phyloP scores from a whole-genome alignment of 64 coral and sea anemone genomes.

The Exaiptasia diaphana region DNA sequence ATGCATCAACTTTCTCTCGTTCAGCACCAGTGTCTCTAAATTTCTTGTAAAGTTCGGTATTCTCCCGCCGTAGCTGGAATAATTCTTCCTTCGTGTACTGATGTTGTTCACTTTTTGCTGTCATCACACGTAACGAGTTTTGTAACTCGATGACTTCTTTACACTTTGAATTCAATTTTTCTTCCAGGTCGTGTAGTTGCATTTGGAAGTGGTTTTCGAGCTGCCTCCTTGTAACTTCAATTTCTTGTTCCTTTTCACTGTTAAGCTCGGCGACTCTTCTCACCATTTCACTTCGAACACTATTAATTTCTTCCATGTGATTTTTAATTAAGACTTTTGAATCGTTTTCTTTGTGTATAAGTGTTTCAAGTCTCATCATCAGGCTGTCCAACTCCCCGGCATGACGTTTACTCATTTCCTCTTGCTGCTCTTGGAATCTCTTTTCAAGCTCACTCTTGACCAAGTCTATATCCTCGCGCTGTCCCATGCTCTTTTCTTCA shows the following conservation, averaged over 20 bases:
- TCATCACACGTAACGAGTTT: slow-evolving; percentile 21
- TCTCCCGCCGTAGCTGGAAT: slow-evolving; percentile 53
- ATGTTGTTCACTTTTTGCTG: neutral
- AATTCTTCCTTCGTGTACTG: slow-evolving; percentile 43
- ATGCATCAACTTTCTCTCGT: slow-evolving; percentile 22
- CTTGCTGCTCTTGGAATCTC: slow-evolving; percentile 52
- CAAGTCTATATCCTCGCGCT: slow-evolving; percentile 62
- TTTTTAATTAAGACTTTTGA: slow-evolving; percentile 74
- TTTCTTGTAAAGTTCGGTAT: slow-evolving; percentile 66
- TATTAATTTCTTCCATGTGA: slow-evolving; percentile 74
- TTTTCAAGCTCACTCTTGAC: slow-evolving; percentile 65
- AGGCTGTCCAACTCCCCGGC: slow-evolving; percentile 69
- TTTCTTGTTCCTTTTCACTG: slow-evolving; percentile 71
- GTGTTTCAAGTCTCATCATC: slow-evolving; percentile 62
- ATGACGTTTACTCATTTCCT: slow-evolving; percentile 61
- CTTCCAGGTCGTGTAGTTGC: slow-evolving; percentile 38
- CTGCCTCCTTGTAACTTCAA: slow-evolving; percentile 43
- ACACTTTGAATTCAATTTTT: slow-evolving; percentile 54
- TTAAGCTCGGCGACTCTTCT: slow-evolving; percentile 60
- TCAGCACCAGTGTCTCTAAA: slow-evolving; percentile 53
- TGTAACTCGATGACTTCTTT: slow-evolving; percentile 57
- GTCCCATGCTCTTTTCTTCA: slow-evolving; percentile 13
- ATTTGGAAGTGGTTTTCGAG: slow-evolving; percentile 58
- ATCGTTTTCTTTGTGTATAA: slow-evolving; percentile 72
- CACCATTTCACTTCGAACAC: slow-evolving; percentile 65